Conservation (phyloP, 2,113 vertebrate species). For the Amblyopsis rosae region DNA sequence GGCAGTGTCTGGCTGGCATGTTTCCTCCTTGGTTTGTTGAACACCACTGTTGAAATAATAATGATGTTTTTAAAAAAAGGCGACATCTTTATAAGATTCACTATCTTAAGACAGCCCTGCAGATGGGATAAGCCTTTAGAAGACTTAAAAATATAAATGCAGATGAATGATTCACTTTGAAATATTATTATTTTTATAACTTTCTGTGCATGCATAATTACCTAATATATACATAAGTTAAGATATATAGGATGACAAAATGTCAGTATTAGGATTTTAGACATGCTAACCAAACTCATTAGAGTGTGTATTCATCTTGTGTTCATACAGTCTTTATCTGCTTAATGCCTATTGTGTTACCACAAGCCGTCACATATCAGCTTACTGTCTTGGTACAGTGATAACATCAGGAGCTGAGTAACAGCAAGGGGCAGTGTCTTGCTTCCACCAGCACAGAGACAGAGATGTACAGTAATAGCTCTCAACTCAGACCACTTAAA, state of each 20-base stretch:
- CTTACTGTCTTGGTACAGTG: conserved; percentile 31
- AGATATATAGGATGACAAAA: background rate
- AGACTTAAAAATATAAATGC: conserved; percentile 7
- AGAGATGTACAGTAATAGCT: conserved; percentile 27
- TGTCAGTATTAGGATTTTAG: background rate
- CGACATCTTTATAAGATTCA: background rate
- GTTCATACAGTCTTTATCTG: conserved; percentile 3
- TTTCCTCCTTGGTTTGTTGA: conserved; percentile 2
- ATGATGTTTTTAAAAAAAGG: background rate
- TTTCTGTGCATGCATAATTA: no score
- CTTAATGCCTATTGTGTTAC: conserved; percentile 14
- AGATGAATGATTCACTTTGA: no score
- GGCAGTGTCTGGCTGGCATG: conserved; percentile 7
- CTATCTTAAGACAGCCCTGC: background rate
- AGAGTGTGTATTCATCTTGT: background rate
- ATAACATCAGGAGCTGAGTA: conserved; percentile 31
- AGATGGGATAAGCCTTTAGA: conserved; percentile 5
- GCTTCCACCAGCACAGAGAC: conserved; percentile 33
- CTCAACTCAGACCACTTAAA: conserved; percentile 57
- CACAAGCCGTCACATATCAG: conserved; percentile 37
- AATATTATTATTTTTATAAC: no score
- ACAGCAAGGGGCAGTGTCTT: conserved; percentile 60
- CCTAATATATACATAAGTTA: no score
- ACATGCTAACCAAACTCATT: background rate
- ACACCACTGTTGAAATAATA: conserved; percentile 2